Percentiles rank a stretch among this genome's conserved stretches.
Conservation (phyloP, 2,797 vertebrate genomes). For the Sciurus carolinensis region DNA sequence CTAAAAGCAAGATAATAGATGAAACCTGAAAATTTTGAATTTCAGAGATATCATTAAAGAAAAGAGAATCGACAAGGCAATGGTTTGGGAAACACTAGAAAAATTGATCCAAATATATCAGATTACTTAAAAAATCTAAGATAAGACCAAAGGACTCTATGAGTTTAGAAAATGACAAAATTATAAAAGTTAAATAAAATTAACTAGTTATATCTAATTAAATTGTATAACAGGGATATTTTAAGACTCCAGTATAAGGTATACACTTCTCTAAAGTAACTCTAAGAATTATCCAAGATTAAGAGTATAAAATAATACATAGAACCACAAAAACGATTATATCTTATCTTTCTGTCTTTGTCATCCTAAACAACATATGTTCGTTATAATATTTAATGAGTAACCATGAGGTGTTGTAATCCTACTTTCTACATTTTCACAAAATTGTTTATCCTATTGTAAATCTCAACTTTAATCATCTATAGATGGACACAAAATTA, state of each 20-base stretch:
- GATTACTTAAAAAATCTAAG: conserved; percentile 47
- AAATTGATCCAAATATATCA: background rate
- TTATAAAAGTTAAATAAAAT: conserved; percentile 15
- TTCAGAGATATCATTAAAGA: conserved; percentile 14
- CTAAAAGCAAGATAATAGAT: conserved; percentile 23
- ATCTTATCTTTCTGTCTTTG: conserved; percentile 55
- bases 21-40: background rate
- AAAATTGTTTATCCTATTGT: conserved; percentile 63
- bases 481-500: background rate
- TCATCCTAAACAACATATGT: conserved; percentile 69
- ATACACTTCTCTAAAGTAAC: background rate
- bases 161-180: conserved; percentile 41
- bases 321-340: conserved; percentile 25
- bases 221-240: background rate
- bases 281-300: conserved; percentile 45
- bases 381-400: conserved; percentile 74
- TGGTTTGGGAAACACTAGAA: background rate
- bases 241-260: background rate
- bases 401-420: background rate
- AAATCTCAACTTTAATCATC: conserved; percentile 40
- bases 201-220: conserved; percentile 57
- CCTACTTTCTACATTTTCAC: conserved; percentile 53
- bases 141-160: conserved; percentile 54
- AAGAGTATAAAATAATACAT: conserved; percentile 63
- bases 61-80: background rate